Base-by-base conservation (phyloP, 1,140 invertebrate species). In the Pseudobourletiella spinata region DNA sequence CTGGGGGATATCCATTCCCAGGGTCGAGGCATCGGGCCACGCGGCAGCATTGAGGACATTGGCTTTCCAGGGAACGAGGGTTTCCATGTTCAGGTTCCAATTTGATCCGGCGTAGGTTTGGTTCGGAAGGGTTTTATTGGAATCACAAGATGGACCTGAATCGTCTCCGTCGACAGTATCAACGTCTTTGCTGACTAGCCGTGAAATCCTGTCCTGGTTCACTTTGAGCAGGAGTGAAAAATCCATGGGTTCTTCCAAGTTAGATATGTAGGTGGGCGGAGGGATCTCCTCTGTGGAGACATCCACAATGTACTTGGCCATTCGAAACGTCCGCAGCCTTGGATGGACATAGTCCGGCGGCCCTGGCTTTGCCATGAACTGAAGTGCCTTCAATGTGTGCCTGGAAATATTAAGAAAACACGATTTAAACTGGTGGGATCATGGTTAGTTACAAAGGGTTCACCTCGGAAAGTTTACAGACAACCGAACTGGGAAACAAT, bases 291-390 rank as follows among this genome's bases (percentile, higher is more conserved):
- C 71, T 2, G 50, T 43, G 14, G 8, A 29, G 16, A 39, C 57
- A 51, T 60, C 61, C 3, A 85, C 73, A 59, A 85, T 80, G 70
- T 85, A 86, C 59, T 79, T 76, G 44, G 78, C 74, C 82, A 87
- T 81, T 0, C 83, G 79, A 68, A 86, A 80, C 52, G 79, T 72
- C 11, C 78, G 62, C 0, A 76, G 70, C 24, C 73, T 14, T 11
- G 44, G 44, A 11, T 15, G 6, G 22, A 18, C 44, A 18, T 48
- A 48, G 6, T 11, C 6, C 6, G 44, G 44, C 8, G 44, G 44
- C 14, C 11, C 6, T 6, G 20, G 44, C 22, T 18, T 22, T 4
- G 20, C 22, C 24, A 54, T 54, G 8, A 74, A 74, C 69, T 83
- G 79, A 1, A 87, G 68, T 16, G 79, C 81, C 50, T 77, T 80